These are phyloP conservation scores for Platycercus adscitus DNA, from an alignment of 2,113 vertebrate species.

Conservation along the genomic window DNA sequence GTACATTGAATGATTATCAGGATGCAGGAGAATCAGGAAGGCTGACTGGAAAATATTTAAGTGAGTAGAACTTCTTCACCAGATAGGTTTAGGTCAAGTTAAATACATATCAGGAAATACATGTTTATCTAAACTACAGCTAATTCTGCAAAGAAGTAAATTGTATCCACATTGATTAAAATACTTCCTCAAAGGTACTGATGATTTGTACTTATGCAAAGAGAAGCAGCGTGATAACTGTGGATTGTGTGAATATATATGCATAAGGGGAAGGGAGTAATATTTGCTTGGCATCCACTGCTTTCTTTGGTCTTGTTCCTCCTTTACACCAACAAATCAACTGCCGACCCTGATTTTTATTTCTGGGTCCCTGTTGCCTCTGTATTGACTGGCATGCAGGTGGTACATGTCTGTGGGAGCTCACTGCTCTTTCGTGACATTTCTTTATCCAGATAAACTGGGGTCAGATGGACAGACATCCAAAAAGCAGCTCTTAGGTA, in stretches of 20 bases:
- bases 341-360: not conserved
- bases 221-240: not conserved
- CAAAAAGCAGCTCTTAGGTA: not conserved
- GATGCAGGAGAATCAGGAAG: not conserved
- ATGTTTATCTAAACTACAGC: not conserved
- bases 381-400: not conserved
- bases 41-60: not conserved
- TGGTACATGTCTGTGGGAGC: not conserved
- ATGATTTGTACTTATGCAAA: not conserved
- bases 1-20: accelerated
- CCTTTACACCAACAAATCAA: not conserved
- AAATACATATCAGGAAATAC: not conserved
- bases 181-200: not conserved
- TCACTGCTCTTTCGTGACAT: not conserved
- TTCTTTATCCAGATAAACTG: not conserved
- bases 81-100: not conserved
- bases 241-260: not conserved
- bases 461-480: accelerated
- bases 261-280: not conserved
- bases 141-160: not conserved
- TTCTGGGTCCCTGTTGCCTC: not conserved
- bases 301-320: not conserved
- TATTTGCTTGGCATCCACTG: not conserved
- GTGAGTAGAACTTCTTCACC: not conserved
- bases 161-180: not conserved